phyloP scores from a whole-genome alignment of 2,888 invertebrate species.

The Chymomyza procnemis region DNA sequence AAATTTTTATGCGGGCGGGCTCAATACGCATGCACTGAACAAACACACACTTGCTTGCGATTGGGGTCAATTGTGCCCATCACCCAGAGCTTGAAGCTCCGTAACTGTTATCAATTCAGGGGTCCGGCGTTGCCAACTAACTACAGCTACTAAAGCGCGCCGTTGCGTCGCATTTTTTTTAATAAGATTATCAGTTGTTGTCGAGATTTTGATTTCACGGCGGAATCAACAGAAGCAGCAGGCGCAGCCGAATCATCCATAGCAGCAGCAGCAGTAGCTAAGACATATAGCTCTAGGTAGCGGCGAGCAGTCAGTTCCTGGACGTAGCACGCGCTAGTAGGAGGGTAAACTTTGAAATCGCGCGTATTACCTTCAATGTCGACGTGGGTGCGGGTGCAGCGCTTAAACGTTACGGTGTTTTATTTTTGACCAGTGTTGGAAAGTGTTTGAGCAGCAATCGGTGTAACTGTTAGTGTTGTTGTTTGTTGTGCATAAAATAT shows the following conservation, averaged over 20 bases:
- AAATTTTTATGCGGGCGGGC: constrained; percentile 57
- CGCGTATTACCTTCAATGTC: background rate
- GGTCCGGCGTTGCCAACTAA: constrained; percentile 32
- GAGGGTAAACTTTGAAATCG: background rate
- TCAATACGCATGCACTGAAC: background rate
- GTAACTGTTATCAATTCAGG: constrained; percentile 14
- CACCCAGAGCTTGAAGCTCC: constrained; percentile 42
- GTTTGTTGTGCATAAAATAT: background rate
- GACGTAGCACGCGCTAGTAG: constrained; percentile 55
- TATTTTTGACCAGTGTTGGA: constrained; percentile 34
- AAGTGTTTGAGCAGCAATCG: constrained; percentile 16
- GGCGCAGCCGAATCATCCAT: background rate
- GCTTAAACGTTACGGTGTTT: background rate
- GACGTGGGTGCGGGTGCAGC: background rate
- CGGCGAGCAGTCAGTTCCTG: constrained; percentile 63
- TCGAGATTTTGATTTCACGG: constrained; percentile 61
- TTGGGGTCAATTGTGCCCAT: constrained; percentile 3
- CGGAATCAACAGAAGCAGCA: constrained; percentile 26
- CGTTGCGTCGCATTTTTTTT: constrained; percentile 47
- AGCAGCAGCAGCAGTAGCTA: constrained; percentile 26
- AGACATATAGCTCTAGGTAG: constrained; percentile 24
- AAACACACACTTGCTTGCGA: background rate
- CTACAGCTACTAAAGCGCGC: constrained; percentile 17
- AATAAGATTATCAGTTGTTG: constrained; percentile 67
- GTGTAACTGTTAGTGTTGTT: background rate